These are phyloP conservation scores for Ceramica pisi DNA, from an alignment of 2,888 invertebrate genomes.

Conservation along the genomic window DNA sequence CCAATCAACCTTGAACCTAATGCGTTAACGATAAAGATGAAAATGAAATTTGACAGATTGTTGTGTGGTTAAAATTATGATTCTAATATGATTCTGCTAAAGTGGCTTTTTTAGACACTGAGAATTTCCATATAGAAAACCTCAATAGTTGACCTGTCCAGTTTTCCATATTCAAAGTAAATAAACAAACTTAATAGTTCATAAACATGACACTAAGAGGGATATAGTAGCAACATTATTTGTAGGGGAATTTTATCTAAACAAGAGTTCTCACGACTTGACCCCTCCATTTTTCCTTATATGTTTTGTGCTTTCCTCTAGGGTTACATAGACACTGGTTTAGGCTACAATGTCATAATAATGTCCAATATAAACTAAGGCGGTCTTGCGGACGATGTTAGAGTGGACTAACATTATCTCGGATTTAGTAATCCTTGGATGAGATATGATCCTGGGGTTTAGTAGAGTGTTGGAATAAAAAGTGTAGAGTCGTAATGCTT, in stretches of 20 bases:
- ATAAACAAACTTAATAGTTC: too few species aligned
- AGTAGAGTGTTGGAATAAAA: slow-evolving; percentile 12
- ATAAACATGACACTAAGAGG: too few species aligned
- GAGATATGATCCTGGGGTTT: slow-evolving; percentile 3
- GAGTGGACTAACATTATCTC: slow-evolving; percentile 5
- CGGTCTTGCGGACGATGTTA: slow-evolving; percentile 11
- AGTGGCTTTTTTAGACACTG: too few species aligned
- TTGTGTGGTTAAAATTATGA: too few species aligned
- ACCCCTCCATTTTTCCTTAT: not conserved
- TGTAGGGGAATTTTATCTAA: not conserved
- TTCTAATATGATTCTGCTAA: too few species aligned
- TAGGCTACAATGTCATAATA: slow-evolving; percentile 23
- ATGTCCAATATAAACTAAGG: slow-evolving; percentile 43
- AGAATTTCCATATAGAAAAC: too few species aligned
- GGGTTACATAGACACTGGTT: slow-evolving; percentile 11
- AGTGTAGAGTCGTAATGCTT: not conserved
- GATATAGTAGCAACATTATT: too few species aligned
- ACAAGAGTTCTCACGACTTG: not conserved
- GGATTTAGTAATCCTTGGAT: slow-evolving; percentile 31
- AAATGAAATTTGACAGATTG: too few species aligned
- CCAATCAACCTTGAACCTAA: too few species aligned
- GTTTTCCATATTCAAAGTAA: too few species aligned
- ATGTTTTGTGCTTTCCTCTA: not conserved
- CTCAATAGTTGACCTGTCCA: too few species aligned
- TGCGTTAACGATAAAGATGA: too few species aligned